Evolutionary conservation across 2,113 vertebrate species (phyloP).

Genomic region (Bucco capensis): DNA sequence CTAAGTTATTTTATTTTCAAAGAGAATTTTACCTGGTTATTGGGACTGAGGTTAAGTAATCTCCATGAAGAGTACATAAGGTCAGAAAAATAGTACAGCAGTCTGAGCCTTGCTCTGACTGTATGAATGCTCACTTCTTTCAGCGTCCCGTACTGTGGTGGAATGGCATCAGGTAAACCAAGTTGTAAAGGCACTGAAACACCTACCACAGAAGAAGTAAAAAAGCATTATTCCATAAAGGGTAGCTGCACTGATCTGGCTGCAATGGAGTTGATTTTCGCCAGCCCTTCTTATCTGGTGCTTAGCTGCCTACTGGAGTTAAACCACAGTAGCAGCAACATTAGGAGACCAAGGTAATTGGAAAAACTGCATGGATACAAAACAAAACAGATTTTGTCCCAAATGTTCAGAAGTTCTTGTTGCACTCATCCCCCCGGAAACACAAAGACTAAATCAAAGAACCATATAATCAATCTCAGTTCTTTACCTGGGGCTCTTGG

Average conservation of each 20-base stretch:
- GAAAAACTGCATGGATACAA: background rate
- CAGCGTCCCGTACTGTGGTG: conserved; percentile 80
- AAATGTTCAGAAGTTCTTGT: background rate
- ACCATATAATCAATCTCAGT: accelerated
- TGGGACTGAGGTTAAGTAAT: conserved; percentile 84
- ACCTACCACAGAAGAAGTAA: conserved; percentile 55
- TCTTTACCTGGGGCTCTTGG: conserved; percentile 75
- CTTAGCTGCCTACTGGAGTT: background rate
- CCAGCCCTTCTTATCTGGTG: accelerated
- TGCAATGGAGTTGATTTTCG: background rate
- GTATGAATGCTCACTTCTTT: conserved; percentile 82
- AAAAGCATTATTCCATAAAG: background rate
- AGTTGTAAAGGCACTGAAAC: conserved; percentile 83
- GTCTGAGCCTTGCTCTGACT: conserved; percentile 77
- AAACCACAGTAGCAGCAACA: accelerated
- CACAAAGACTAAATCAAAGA: background rate
- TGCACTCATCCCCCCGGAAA: background rate
- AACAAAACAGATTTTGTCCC: background rate
- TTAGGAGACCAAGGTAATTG: background rate
- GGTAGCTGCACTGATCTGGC: background rate
- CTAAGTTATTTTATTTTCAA: background rate
- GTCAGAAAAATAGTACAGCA: conserved; percentile 86
- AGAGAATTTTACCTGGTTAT: conserved; percentile 78
- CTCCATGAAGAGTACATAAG: conserved; percentile 88
- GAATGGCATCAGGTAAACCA: conserved; percentile 78